Conservation (phyloP, 2,113 vertebrate genomes). For the Alligator mississippiensis region DNA sequence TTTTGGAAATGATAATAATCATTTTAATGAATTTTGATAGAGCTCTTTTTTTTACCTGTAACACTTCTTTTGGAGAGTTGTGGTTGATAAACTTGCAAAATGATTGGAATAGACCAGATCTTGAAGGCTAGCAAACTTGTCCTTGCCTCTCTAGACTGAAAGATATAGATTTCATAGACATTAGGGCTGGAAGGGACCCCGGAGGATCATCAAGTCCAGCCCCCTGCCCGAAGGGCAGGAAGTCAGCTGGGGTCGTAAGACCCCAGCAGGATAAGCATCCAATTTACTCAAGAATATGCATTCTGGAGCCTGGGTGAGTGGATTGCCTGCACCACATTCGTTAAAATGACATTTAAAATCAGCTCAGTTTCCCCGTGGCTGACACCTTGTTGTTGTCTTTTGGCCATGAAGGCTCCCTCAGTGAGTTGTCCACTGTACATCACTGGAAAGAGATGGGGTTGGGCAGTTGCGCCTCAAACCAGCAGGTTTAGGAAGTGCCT, state of each 20-base stretch:
- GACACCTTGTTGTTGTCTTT: neutral
- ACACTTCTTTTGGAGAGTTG: neutral
- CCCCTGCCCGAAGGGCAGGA: too few species aligned
- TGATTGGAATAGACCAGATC: neutral
- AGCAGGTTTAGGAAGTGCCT: neutral
- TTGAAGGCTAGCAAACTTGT: neutral
- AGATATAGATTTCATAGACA: neutral
- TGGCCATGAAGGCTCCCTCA: neutral
- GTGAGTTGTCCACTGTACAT: neutral
- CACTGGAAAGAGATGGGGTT: neutral
- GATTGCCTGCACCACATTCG: neutral
- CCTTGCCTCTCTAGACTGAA: neutral
- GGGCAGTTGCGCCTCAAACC: neutral
- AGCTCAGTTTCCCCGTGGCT: neutral
- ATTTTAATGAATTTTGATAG: neutral
- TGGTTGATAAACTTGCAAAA: neutral
- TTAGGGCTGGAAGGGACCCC: too few species aligned
- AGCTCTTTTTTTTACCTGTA: neutral
- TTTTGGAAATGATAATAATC: accelerated
- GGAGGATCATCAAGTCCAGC: too few species aligned
- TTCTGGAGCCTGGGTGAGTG: neutral
- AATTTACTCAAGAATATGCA: too few species aligned
- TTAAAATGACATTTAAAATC: neutral
- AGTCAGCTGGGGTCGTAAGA: too few species aligned
- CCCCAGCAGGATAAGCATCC: too few species aligned